Conservation (phyloP, 30 jellyfish, hydroid and myxozoan genomes). For the Sanderia malayensis region DNA sequence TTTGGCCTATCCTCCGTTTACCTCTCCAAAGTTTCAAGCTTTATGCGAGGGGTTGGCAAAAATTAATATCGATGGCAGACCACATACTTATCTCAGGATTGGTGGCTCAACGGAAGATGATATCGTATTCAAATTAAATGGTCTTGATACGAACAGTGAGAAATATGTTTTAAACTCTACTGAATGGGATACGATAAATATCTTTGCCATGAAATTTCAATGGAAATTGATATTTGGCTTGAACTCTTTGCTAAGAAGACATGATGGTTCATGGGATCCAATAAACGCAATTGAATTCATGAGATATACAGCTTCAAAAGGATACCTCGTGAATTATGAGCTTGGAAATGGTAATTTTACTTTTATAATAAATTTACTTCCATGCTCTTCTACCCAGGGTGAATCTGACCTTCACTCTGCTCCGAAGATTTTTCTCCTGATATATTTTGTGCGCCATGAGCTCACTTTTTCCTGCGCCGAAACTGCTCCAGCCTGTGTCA, state of each 20-base stretch:
- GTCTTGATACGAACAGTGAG: conserved; percentile 42
- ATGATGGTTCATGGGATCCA: conserved; percentile 89
- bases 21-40: conserved; percentile 41
- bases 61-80: conserved; percentile 27
- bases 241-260: conserved; percentile 46
- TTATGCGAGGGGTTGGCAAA: conserved; percentile 56
- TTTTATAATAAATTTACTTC: not conserved
- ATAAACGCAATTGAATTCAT: conserved; percentile 60
- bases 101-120: conserved; percentile 78
- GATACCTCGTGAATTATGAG: conserved; percentile 72
- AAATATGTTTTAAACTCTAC: conserved; percentile 38
- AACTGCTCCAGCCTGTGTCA: too few relatives aligned
- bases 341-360: conserved; percentile 69
- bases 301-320: conserved; percentile 47
- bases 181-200: conserved; percentile 60
- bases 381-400: not conserved
- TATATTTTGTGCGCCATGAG: too few relatives aligned
- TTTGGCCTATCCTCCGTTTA: conserved; percentile 14
- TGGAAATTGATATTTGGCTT: conserved; percentile 81
- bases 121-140: conserved; percentile 29
- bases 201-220: conserved; percentile 41
- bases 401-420: too few relatives aligned
- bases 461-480: too few relatives aligned
- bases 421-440: too few relatives aligned
- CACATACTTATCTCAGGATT: conserved; percentile 59